Evolutionary conservation across 2,888 invertebrate species (phyloP).

Genomic region (Caenorhabditis zanzibari): DNA sequence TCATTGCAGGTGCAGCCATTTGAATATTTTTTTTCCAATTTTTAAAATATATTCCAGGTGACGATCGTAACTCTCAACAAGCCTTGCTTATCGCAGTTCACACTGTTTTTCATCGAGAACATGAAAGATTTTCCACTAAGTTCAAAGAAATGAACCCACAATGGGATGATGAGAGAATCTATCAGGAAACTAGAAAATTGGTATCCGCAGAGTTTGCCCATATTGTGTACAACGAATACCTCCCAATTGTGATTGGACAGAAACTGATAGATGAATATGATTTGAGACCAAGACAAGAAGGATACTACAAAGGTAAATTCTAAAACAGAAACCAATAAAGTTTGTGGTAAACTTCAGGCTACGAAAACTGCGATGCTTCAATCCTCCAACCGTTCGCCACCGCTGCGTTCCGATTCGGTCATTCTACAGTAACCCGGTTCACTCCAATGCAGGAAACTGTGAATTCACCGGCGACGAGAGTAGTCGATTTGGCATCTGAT

Average conservation of each 20-base stretch:
- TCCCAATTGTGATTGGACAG: constrained; percentile 92
- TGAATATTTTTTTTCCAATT: neutral
- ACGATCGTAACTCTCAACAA: constrained; percentile 82
- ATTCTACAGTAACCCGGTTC: constrained; percentile 75
- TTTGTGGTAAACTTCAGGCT: neutral
- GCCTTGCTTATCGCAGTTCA: constrained; percentile 81
- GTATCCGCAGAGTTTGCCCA: constrained; percentile 86
- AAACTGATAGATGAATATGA: constrained; percentile 93
- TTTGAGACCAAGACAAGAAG: constrained; percentile 88
- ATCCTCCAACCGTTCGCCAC: constrained; percentile 93
- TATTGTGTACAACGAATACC: constrained; percentile 84
- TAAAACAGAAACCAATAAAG: too few species aligned
- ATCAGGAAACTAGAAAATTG: constrained; percentile 84
- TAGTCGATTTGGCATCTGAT: constrained; percentile 88
- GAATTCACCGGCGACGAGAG: constrained; percentile 6
- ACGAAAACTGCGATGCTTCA: constrained; percentile 90
- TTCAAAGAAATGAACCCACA: constrained; percentile 80
- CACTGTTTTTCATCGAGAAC: constrained; percentile 81
- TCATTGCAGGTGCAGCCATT: constrained; percentile 60
- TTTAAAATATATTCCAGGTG: constrained; percentile 68
- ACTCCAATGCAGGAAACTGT: constrained; percentile 53
- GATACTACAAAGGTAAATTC: constrained; percentile 69
- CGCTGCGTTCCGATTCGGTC: constrained; percentile 93
- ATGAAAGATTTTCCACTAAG: constrained; percentile 79
- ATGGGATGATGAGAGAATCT: constrained; percentile 84